Evolutionary conservation across 2,113 vertebrate genomes (phyloP).

Genomic region (Hyla sarda): DNA sequence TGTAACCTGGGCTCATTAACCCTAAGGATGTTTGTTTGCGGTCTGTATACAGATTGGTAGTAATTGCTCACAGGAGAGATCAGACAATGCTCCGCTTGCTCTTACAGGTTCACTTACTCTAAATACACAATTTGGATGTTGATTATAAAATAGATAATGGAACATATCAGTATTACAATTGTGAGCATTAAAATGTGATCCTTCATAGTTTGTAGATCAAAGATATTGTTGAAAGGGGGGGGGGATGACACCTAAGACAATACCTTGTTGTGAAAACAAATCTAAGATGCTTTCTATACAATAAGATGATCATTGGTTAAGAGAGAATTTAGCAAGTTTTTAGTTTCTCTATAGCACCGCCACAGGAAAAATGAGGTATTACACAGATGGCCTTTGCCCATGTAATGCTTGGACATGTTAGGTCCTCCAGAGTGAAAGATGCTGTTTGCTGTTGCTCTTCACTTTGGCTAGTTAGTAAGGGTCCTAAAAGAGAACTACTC

Average conservation of each 20-base stretch:
- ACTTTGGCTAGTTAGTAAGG: no score
- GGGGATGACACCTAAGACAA: no score
- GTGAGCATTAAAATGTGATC: background rate
- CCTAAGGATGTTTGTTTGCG: slow-evolving; percentile 16
- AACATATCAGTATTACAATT: background rate
- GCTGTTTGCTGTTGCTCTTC: no score
- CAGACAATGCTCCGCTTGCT: background rate
- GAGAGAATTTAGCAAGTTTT: no score
- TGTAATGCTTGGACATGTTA: background rate
- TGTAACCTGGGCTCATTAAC: slow-evolving; percentile 42
- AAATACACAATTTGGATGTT: background rate
- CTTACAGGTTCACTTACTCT: background rate
- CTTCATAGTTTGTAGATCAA: background rate
- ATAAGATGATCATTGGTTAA: background rate
- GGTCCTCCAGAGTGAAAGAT: background rate
- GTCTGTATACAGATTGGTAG: background rate
- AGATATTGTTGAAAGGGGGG: background rate
- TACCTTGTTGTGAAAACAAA: background rate
- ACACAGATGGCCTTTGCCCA: background rate
- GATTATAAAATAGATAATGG: background rate
- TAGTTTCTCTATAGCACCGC: background rate
- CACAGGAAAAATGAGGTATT: background rate
- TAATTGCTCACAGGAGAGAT: background rate
- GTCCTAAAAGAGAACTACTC: no score
- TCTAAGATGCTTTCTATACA: no score